Evolutionary conservation across 1,140 invertebrate species (phyloP).

Genomic region (silkworm (Bombyx mori)): ASM3026992v2 NC_085109.1:11997001-11997500

Average conservation of each 20-base stretch:
- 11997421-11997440: constrained; percentile 49
- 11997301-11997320: too few relatives aligned
- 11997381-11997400: constrained; percentile 39
- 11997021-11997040: too few relatives aligned
- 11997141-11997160: constrained; percentile 43
- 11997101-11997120: too few relatives aligned
- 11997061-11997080: too few relatives aligned
- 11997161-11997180: constrained; percentile 66
- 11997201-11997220: constrained; percentile 54
- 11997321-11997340: constrained; percentile 7
- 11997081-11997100: too few relatives aligned
- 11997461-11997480: constrained; percentile 3
- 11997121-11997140: constrained; percentile 18
- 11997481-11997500: constrained; percentile 9
- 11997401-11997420: constrained; percentile 30
- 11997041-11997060: too few relatives aligned
- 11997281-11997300: background rate
- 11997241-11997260: background rate
- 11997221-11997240: constrained; percentile 2
- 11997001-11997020: too few relatives aligned
- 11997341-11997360: constrained; percentile 11
- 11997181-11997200: constrained; percentile 55
- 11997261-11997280: constrained; percentile 26
- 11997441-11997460: constrained; percentile 34
- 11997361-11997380: constrained; percentile 56